Evolutionary conservation across 2,888 invertebrate species (phyloP).

Genomic region (Melieria crassipennis): DNA sequence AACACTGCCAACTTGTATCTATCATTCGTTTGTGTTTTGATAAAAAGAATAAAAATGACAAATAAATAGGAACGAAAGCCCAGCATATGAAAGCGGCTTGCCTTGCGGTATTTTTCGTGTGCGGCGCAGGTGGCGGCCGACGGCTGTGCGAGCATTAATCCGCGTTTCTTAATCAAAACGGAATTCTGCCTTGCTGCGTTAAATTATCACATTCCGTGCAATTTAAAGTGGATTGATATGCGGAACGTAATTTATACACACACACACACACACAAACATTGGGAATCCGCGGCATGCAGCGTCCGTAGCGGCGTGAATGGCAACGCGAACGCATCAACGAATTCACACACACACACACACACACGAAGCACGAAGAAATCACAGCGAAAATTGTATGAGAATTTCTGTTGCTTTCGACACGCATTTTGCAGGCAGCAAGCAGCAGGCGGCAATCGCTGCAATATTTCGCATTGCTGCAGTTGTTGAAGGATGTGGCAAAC

Average conservation of each 20-base stretch:
- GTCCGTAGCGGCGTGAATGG: no score
- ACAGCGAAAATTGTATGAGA: slow-evolving; percentile 28
- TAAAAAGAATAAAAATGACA: no score
- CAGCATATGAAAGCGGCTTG: no score
- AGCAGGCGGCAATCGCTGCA: background rate
- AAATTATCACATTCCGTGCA: slow-evolving; percentile 32
- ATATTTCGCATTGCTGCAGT: background rate
- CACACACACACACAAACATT: background rate
- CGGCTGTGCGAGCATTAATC: slow-evolving; percentile 21
- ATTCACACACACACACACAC: background rate
- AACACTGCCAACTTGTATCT: no score
- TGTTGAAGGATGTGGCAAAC: no score
- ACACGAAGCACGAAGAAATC: slow-evolving; percentile 14
- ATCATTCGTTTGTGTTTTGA: no score
- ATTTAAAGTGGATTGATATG: slow-evolving; percentile 35
- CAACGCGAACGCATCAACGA: background rate
- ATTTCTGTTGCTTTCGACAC: slow-evolving; percentile 27
- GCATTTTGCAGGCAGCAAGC: slow-evolving; percentile 25
- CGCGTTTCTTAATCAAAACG: slow-evolving; percentile 26
- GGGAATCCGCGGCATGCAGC: no score
- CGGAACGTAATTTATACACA: slow-evolving; percentile 27
- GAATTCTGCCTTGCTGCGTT: slow-evolving; percentile 33
- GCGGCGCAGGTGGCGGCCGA: slow-evolving; percentile 24
- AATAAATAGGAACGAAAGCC: no score
- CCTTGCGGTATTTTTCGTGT: no score